Conservation (phyloP, 37 sponge, comb jelly and placozoan genomes). For the Halisarca cf. caerulea region DNA sequence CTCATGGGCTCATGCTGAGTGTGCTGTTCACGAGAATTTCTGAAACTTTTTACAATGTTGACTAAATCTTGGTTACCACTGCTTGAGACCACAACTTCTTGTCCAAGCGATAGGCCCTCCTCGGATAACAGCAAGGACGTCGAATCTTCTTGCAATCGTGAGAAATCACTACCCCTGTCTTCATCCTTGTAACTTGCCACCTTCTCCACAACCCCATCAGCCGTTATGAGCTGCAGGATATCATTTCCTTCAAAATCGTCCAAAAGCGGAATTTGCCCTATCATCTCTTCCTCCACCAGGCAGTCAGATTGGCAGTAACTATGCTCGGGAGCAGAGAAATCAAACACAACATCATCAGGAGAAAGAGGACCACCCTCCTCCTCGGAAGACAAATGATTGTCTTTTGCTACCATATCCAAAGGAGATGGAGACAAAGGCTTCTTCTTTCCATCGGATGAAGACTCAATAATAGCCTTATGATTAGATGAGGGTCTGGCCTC, state of each 20-base stretch:
- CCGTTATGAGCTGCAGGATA: neutral
- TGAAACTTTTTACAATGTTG: neutral
- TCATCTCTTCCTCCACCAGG: slow-evolving; percentile 20
- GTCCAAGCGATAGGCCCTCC: neutral
- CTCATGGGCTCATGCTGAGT: no score
- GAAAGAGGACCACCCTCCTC: neutral
- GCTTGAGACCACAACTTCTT: neutral
- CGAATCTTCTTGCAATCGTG: neutral
- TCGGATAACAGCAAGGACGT: neutral
- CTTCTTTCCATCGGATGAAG: neutral
- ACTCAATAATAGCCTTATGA: neutral
- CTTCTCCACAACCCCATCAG: neutral
- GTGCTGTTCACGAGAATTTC: no score
- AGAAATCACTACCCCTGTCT: neutral
- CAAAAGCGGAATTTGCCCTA: neutral
- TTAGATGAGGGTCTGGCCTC: neutral
- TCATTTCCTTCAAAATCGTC: neutral
- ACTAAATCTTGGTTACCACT: neutral
- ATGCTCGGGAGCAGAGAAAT: slow-evolving; percentile 53
- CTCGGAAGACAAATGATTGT: neutral
- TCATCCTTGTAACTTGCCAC: neutral
- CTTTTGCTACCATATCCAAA: no score
- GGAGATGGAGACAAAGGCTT: neutral
- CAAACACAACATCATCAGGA: neutral
- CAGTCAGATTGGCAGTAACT: slow-evolving; percentile 42